Conservation (phyloP, 2,888 invertebrate species). For the Habrosyne pyritoides region DNA sequence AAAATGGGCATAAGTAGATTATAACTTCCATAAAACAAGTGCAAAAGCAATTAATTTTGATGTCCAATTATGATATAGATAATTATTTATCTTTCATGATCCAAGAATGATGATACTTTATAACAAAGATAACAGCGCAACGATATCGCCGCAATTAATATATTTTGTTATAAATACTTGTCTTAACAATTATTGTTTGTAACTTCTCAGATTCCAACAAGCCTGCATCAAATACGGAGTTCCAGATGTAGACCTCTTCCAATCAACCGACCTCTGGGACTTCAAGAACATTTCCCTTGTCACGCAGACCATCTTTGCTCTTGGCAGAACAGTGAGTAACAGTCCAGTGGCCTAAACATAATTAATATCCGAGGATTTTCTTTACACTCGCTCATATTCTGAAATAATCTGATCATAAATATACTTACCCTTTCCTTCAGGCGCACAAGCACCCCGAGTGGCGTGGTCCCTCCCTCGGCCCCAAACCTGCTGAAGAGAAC, state of each 20-base stretch:
- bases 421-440: slow-evolving; percentile 54
- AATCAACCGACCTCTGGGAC: slow-evolving; percentile 96
- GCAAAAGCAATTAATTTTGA: too few relatives aligned
- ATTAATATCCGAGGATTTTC: too few relatives aligned
- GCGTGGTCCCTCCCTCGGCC: slow-evolving; percentile 92
- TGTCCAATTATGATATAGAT: too few relatives aligned
- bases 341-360: not conserved
- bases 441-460: slow-evolving; percentile 93
- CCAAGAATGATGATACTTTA: too few relatives aligned
- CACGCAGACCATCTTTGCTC: slow-evolving; percentile 93
- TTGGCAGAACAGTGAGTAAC: slow-evolving; percentile 90
- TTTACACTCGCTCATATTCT: not conserved
- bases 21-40: too few relatives aligned
- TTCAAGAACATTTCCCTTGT: slow-evolving; percentile 94
- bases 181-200: slow-evolving; percentile 22
- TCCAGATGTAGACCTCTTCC: slow-evolving; percentile 93
- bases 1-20: too few relatives aligned
- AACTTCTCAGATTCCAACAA: slow-evolving; percentile 88
- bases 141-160: too few relatives aligned
- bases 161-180: too few relatives aligned
- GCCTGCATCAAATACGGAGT: slow-evolving; percentile 93
- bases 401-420: not conserved
- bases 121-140: too few relatives aligned
- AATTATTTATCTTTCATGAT: too few relatives aligned
- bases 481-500: slow-evolving; percentile 93